Evolutionary conservation across 2,888 invertebrate genomes (phyloP).

Genomic region (Rugalucina vietnamica): DNA sequence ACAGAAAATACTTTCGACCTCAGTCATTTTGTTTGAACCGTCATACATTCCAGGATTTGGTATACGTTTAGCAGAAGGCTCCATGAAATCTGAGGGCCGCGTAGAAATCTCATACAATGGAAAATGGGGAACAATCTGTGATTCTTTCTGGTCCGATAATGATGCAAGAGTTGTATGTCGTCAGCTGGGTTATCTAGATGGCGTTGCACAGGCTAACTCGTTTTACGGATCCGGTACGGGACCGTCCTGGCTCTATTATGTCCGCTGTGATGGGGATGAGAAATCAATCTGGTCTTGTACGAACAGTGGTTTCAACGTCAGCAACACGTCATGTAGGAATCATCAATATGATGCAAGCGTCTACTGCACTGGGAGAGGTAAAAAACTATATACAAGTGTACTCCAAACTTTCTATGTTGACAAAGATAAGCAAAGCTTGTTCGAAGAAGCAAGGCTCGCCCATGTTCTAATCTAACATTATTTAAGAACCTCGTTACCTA

Average conservation of each 20-base stretch:
- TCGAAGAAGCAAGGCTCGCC: no score
- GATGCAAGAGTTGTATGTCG: conserved; percentile 72
- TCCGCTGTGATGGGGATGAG: conserved; percentile 71
- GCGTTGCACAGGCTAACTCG: conserved; percentile 64
- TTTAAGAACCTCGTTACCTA: no score
- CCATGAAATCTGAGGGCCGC: conserved; percentile 58
- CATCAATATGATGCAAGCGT: conserved; percentile 71
- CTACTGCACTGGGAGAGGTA: conserved; percentile 72
- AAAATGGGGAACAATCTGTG: conserved; percentile 71
- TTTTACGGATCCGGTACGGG: conserved; percentile 68
- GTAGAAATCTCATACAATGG: conserved; percentile 70
- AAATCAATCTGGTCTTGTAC: conserved; percentile 70
- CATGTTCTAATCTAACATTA: no score
- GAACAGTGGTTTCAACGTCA: conserved; percentile 67
- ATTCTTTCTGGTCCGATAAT: conserved; percentile 66
- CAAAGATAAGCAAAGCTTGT: no score
- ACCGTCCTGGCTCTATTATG: conserved; percentile 68
- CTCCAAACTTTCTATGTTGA: no score
- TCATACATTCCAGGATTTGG: conserved; percentile 60
- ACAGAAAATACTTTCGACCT: no score
- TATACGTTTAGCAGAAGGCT: conserved; percentile 58
- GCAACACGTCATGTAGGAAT: conserved; percentile 63
- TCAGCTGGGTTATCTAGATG: conserved; percentile 69
- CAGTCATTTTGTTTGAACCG: no score
- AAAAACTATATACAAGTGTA: background rate